phyloP scores from a whole-genome alignment of 1,140 invertebrate species.

The Tribolium madens region DNA sequence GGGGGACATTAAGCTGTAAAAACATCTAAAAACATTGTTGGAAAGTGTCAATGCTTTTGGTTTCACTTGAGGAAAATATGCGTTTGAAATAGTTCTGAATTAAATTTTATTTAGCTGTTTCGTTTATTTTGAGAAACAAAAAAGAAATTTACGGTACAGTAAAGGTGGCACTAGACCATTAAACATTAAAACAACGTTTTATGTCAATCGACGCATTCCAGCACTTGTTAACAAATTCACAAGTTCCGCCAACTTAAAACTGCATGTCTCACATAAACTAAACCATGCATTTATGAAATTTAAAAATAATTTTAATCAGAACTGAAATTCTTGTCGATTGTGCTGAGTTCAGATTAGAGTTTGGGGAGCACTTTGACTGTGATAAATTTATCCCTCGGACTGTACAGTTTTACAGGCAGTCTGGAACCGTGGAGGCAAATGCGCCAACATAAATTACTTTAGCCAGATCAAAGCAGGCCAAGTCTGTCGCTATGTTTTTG shows the following conservation, averaged over 20 bases:
- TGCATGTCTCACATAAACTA: background rate
- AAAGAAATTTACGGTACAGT: background rate
- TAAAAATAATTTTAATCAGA: too few species aligned
- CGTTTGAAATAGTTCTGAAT: background rate
- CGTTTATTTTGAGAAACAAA: constrained; percentile 25
- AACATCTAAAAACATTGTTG: too few species aligned
- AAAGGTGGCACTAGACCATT: constrained; percentile 13
- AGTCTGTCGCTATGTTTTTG: constrained; percentile 53
- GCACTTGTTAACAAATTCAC: constrained; percentile 26
- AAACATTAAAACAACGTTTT: constrained; percentile 7
- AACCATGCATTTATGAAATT: too few species aligned
- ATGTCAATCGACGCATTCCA: constrained; percentile 28
- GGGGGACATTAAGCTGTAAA: too few species aligned
- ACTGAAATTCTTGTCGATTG: too few species aligned
- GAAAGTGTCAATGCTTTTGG: too few species aligned
- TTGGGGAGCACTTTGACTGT: constrained; percentile 1
- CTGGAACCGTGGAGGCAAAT: constrained; percentile 47
- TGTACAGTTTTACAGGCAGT: constrained; percentile 47
- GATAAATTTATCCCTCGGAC: background rate
- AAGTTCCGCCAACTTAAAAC: background rate
- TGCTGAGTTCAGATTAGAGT: background rate
- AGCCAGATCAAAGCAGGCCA: constrained; percentile 60
- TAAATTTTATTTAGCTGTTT: background rate
- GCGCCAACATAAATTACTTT: constrained; percentile 60
- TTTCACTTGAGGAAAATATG: too few species aligned